Conservation (phyloP, 2,797 vertebrate species). For the Graptemys geographica region DNA sequence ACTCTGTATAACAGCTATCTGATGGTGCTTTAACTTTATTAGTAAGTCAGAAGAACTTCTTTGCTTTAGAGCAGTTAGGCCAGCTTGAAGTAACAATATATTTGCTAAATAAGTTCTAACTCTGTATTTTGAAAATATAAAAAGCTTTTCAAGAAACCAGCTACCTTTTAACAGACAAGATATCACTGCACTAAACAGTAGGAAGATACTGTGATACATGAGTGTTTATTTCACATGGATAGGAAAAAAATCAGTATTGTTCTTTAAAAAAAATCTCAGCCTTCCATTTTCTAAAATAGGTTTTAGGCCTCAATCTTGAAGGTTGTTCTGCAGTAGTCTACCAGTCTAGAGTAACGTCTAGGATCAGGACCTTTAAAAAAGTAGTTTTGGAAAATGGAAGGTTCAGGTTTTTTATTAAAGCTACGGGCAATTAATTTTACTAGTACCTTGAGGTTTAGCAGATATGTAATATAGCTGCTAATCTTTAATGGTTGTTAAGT, state of each 20-base stretch:
- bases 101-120: neutral
- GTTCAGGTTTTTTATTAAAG: neutral
- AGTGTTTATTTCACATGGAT: neutral
- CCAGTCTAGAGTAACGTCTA: neutral
- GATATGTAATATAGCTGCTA: neutral
- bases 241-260: neutral
- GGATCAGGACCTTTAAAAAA: neutral
- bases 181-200: neutral
- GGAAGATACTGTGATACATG: neutral
- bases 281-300: neutral
- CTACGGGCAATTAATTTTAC: neutral
- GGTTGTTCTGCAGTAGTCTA: neutral
- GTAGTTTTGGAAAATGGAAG: neutral
- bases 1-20: neutral
- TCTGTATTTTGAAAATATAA: neutral
- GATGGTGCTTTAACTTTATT: neutral
- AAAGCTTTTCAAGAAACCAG: neutral
- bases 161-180: neutral
- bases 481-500: neutral
- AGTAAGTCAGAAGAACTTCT: neutral
- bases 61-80: neutral
- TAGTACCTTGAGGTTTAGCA: neutral
- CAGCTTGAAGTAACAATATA: neutral
- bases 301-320: neutral
- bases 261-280: neutral